Conservation (phyloP, 1,140 invertebrate genomes). For the Calliopsis andreniformis region DNA sequence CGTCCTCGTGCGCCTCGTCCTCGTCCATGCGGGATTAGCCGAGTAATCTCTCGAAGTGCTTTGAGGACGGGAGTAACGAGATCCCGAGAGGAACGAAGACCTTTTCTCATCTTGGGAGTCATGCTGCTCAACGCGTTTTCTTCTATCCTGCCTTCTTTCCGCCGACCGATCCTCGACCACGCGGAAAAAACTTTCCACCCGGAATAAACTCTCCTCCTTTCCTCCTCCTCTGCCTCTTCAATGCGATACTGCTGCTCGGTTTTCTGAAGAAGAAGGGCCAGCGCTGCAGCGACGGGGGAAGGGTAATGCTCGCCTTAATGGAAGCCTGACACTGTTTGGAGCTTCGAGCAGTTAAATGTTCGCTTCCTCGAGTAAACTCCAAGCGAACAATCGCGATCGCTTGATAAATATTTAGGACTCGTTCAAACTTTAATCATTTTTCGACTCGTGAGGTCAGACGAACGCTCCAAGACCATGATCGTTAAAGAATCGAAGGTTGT, state of each 20-base stretch:
- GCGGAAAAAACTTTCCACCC: background rate
- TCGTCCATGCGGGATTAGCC: slow-evolving; percentile 63
- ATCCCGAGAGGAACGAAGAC: slow-evolving; percentile 59
- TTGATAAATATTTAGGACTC: slow-evolving; percentile 25
- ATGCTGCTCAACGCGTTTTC: slow-evolving; percentile 35
- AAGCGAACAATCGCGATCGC: background rate
- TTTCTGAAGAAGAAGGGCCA: background rate
- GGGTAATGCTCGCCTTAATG: slow-evolving; percentile 10
- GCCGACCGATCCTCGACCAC: background rate
- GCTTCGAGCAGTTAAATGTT: slow-evolving; percentile 4
- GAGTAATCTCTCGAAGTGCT: slow-evolving; percentile 65
- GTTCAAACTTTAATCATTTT: background rate
- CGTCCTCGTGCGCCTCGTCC: slow-evolving; percentile 39
- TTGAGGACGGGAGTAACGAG: slow-evolving; percentile 63
- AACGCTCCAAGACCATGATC: too few species aligned
- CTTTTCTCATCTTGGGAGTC: slow-evolving; percentile 65
- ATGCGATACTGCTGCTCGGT: background rate
- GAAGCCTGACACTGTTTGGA: background rate
- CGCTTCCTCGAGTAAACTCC: background rate
- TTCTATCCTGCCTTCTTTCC: background rate
- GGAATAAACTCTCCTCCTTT: slow-evolving; percentile 11
- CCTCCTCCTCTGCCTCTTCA: background rate
- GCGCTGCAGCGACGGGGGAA: background rate
- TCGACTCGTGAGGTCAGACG: background rate
- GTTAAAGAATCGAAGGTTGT: background rate